phyloP scores from a whole-genome alignment of 1,140 invertebrate genomes.

The Drosophila serrata region DNA sequence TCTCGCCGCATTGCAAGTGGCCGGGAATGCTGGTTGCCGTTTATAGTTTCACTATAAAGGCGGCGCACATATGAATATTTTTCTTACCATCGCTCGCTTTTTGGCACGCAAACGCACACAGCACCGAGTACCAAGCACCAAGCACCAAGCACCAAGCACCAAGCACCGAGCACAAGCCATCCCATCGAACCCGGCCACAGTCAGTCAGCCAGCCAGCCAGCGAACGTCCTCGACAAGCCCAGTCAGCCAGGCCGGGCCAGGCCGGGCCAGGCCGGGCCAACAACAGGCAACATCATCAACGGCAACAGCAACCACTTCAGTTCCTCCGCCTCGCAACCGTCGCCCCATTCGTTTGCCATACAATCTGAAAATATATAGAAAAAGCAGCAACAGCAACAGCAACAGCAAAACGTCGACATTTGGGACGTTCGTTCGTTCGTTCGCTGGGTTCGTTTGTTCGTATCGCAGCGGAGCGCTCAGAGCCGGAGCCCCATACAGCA shows the following conservation, averaged over 20 bases:
- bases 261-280: slow-evolving; percentile 37
- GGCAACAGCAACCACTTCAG: slow-evolving; percentile 47
- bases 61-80: slow-evolving; percentile 73
- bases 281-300: slow-evolving; percentile 38
- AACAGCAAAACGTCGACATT: slow-evolving; percentile 63
- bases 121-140: slow-evolving; percentile 38
- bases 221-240: slow-evolving; percentile 78
- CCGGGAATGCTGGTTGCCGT: slow-evolving; percentile 59
- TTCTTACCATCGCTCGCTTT: slow-evolving; percentile 64
- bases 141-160: slow-evolving; percentile 25
- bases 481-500: slow-evolving; percentile 66
- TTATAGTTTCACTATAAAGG: slow-evolving; percentile 70
- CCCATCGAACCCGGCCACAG: slow-evolving; percentile 43
- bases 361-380: slow-evolving; percentile 75
- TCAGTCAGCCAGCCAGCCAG: slow-evolving; percentile 31
- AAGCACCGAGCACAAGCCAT: slow-evolving; percentile 11
- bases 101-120: slow-evolving; percentile 79
- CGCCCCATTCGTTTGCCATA: slow-evolving; percentile 38
- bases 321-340: slow-evolving; percentile 37
- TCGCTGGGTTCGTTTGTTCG: slow-evolving; percentile 55
- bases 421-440: slow-evolving; percentile 69
- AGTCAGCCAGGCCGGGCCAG: slow-evolving; percentile 43
- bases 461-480: slow-evolving; percentile 54
- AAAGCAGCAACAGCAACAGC: slow-evolving; percentile 57
- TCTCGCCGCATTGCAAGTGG: slow-evolving; percentile 44